These are phyloP conservation scores for Bolinopsis microptera DNA, from an alignment of 37 sponge, comb jelly and placozoan genomes.

Conservation along the genomic window DNA sequence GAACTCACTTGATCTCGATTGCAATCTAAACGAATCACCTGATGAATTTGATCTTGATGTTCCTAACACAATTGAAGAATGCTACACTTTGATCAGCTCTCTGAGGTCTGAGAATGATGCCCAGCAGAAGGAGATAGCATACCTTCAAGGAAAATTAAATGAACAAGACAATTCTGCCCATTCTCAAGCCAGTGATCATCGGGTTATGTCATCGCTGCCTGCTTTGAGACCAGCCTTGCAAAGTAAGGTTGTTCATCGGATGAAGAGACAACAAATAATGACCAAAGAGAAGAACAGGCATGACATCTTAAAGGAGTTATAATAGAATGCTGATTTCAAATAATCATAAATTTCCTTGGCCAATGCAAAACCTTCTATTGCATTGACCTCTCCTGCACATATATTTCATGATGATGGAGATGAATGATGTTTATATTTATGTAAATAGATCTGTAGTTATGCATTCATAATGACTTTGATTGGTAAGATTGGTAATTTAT, in stretches of 20 bases:
- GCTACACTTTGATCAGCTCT: constrained; percentile 37
- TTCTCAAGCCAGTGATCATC: not conserved
- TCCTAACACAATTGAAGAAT: constrained; percentile 56
- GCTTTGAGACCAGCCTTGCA: constrained; percentile 36
- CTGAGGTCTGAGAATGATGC: constrained; percentile 56
- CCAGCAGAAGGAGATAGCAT: constrained; percentile 55
- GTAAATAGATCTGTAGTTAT: not conserved
- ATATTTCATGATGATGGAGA: not conserved
- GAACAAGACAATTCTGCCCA: not conserved
- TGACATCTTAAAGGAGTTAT: constrained; percentile 52
- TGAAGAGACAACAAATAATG: constrained; percentile 54
- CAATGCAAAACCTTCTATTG: too few relatives aligned
- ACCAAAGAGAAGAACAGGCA: constrained; percentile 48
- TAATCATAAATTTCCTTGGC: too few relatives aligned
- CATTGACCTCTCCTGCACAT: too few relatives aligned
- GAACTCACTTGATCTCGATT: not conserved
- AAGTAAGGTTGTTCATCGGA: constrained; percentile 59
- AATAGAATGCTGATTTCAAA: too few relatives aligned
- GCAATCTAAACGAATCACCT: not conserved
- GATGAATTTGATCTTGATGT: not conserved
- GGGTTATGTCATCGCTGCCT: constrained; percentile 38
- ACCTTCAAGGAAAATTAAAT: not conserved
- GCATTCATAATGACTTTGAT: not conserved
- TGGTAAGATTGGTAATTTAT: not conserved
- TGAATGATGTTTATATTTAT: not conserved